These are phyloP conservation scores for Drosophila ohnishii DNA, from an alignment of 1,140 invertebrate species.

Conservation along the genomic window DNA sequence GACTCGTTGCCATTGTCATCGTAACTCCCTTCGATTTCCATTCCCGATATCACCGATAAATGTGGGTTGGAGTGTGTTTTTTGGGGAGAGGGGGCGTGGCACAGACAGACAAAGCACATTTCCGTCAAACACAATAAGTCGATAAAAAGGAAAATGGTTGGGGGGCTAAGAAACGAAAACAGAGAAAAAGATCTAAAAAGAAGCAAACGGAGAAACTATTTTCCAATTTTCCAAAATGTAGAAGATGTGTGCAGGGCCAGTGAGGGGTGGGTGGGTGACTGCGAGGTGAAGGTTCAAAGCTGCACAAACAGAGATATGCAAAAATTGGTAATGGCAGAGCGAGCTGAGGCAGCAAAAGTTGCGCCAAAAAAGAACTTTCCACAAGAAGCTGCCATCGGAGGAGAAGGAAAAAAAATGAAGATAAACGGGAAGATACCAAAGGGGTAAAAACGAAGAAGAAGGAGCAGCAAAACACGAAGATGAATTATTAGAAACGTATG, in stretches of 20 bases:
- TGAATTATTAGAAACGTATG: conserved; percentile 76
- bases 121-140: conserved; percentile 73
- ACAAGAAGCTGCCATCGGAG: conserved; percentile 24
- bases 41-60: conserved; percentile 22
- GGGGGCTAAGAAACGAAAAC: conserved; percentile 13
- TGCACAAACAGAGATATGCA: conserved; percentile 73
- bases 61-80: not conserved
- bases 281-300: conserved; percentile 50
- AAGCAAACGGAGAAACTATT: conserved; percentile 62
- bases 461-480: conserved; percentile 59
- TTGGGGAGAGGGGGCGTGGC: conserved; percentile 2
- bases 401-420: conserved; percentile 13
- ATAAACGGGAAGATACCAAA: conserved; percentile 41
- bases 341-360: conserved; percentile 72
- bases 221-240: conserved; percentile 68
- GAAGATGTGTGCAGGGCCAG: conserved; percentile 24
- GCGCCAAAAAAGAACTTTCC: conserved; percentile 54
- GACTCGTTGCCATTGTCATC: conserved; percentile 45
- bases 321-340: conserved; percentile 69
- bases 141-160: conserved; percentile 51
- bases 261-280: not conserved
- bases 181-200: conserved; percentile 37
- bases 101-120: conserved; percentile 62
- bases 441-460: conserved; percentile 13
- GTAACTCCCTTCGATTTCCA: conserved; percentile 28